Conservation (phyloP, 1,140 invertebrate species). For the Bombus cullumanus region DNA sequence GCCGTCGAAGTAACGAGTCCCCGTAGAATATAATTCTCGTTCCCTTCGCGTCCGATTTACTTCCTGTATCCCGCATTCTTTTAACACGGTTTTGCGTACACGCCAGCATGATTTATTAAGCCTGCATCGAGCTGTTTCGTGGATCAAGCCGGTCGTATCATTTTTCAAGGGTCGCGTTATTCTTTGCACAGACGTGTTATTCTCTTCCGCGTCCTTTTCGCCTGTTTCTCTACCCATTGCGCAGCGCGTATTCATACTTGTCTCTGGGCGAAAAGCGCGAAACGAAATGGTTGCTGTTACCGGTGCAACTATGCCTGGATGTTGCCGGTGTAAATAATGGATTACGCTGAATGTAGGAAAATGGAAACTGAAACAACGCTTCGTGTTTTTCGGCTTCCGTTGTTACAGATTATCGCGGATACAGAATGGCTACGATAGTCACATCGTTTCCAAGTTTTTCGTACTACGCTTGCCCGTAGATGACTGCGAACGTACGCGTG, state of each 20-base stretch:
- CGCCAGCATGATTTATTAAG: constrained; percentile 15
- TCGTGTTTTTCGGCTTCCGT: not conserved
- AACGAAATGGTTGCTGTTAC: not conserved
- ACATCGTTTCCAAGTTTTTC: too few species aligned
- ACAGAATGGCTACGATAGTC: too few species aligned
- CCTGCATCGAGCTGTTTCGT: not conserved
- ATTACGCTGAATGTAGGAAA: not conserved
- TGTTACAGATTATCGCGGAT: too few species aligned
- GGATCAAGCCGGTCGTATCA: constrained; percentile 2
- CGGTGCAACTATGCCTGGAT: not conserved
- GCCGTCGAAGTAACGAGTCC: constrained; percentile 16
- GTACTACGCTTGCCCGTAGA: too few species aligned
- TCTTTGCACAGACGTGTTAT: not conserved
- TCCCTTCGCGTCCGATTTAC: not conserved
- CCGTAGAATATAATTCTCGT: not conserved
- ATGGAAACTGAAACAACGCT: too few species aligned
- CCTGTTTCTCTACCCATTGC: not conserved
- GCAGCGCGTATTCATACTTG: not conserved
- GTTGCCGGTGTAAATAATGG: not conserved
- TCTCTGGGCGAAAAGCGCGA: not conserved
- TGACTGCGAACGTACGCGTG: too few species aligned
- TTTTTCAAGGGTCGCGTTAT: constrained; percentile 16
- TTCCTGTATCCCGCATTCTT: not conserved
- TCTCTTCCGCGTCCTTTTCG: not conserved
- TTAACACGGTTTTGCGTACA: not conserved